phyloP scores from a whole-genome alignment of 2,797 vertebrate genomes.

The Micropoecilia bifurca region DNA sequence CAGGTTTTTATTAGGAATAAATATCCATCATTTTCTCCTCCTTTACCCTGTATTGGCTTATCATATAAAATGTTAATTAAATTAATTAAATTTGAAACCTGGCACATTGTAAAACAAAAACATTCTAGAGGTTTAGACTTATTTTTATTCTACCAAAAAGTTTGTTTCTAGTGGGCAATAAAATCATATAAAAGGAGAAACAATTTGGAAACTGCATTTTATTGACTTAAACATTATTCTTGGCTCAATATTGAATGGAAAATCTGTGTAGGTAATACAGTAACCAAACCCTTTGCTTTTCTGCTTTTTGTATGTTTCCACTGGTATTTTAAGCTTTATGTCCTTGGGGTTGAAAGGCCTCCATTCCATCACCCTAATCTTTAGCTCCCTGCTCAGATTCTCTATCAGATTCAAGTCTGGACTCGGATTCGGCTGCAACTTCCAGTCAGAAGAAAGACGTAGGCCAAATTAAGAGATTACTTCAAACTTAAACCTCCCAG shows the following conservation, averaged over 20 bases:
- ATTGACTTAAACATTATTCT: not conserved
- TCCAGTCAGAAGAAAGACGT: not conserved
- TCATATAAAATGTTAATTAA: not conserved
- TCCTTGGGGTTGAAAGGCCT: not conserved
- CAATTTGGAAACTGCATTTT: not conserved
- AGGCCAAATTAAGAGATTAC: not conserved
- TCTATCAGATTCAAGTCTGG: not conserved
- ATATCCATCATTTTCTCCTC: not conserved
- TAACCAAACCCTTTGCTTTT: not conserved
- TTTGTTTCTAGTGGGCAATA: not conserved
- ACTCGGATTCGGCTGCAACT: not conserved
- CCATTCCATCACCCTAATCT: constrained; percentile 1
- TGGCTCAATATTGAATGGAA: not conserved
- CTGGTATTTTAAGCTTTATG: not conserved
- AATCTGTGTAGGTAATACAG: not conserved
- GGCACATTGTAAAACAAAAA: not conserved
- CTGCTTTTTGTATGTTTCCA: not conserved
- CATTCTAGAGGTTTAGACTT: not conserved
- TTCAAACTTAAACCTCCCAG: not conserved
- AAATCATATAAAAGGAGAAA: not conserved
- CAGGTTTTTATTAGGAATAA: not conserved
- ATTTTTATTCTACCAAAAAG: not conserved
- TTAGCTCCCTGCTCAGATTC: not conserved
- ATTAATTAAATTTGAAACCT: not conserved
- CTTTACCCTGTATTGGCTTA: not conserved